Conservation (phyloP, 2,797 vertebrate species). For the Argya squamiceps region DNA sequence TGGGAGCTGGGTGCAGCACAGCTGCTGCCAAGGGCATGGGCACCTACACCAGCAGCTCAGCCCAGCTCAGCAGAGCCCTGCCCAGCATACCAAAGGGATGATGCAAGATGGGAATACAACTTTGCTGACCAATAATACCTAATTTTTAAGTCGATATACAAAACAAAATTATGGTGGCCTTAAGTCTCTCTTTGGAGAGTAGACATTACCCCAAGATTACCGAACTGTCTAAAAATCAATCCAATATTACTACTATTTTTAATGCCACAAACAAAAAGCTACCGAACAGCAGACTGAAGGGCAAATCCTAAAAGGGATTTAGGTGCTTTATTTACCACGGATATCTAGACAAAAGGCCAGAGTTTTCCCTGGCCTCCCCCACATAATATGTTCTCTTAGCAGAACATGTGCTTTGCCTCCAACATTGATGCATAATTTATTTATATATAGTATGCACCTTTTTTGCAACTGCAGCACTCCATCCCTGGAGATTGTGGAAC, state of each 20-base stretch:
- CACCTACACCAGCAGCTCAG: fast-evolving
- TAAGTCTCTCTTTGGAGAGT: background rate
- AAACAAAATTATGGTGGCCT: background rate
- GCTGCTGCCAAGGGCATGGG: background rate
- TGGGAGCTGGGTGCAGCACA: background rate
- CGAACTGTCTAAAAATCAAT: background rate
- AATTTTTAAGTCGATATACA: fast-evolving
- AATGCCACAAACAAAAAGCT: background rate
- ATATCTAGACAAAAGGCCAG: background rate
- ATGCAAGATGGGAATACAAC: background rate
- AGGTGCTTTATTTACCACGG: background rate
- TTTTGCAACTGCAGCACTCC: background rate
- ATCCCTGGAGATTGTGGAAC: background rate
- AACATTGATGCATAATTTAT: background rate
- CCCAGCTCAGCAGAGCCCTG: background rate
- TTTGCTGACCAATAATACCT: background rate
- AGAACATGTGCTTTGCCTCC: background rate
- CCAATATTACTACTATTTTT: background rate
- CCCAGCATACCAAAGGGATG: background rate
- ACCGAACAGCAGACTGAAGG: background rate
- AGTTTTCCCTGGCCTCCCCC: background rate
- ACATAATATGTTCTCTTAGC: background rate
- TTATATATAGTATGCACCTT: constrained; percentile 2
- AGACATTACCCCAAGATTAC: background rate
- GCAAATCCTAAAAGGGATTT: background rate